Evolutionary conservation across 2,113 vertebrate genomes (phyloP).

Genomic region (Sceloporus undulatus): DNA sequence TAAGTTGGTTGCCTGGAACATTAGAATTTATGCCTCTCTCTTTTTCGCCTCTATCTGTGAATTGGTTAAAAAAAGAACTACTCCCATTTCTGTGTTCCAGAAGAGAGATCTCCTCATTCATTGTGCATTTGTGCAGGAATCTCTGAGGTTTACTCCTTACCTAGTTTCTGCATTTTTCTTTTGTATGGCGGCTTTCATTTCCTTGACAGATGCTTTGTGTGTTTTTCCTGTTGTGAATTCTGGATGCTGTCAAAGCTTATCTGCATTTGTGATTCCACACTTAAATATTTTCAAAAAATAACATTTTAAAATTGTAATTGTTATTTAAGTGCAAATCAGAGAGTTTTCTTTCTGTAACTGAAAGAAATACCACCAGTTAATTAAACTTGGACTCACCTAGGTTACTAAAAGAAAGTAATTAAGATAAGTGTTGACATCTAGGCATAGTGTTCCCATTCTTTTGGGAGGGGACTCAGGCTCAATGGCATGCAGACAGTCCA

Average conservation of each 20-base stretch:
- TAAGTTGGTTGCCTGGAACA: slow-evolving; percentile 5
- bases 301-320: not conserved
- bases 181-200: not conserved
- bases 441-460: not conserved
- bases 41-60: slow-evolving; percentile 18
- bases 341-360: not conserved
- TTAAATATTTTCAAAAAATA: not conserved
- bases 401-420: not conserved
- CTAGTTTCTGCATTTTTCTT: not conserved
- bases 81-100: slow-evolving; percentile 47
- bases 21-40: slow-evolving; percentile 43
- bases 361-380: not conserved
- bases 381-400: not conserved
- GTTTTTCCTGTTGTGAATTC: not conserved
- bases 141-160: rapidly evolving
- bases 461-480: not conserved
- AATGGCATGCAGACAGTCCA: not conserved
- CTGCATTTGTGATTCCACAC: not conserved
- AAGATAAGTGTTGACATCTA: not conserved
- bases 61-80: slow-evolving; percentile 27
- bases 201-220: not conserved
- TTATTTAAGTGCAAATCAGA: not conserved
- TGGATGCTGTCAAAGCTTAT: not conserved
- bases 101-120: slow-evolving; percentile 41
- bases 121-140: slow-evolving; percentile 38